phyloP scores from a whole-genome alignment of 2,113 vertebrate genomes.

The Syngnathus scovelli region DNA sequence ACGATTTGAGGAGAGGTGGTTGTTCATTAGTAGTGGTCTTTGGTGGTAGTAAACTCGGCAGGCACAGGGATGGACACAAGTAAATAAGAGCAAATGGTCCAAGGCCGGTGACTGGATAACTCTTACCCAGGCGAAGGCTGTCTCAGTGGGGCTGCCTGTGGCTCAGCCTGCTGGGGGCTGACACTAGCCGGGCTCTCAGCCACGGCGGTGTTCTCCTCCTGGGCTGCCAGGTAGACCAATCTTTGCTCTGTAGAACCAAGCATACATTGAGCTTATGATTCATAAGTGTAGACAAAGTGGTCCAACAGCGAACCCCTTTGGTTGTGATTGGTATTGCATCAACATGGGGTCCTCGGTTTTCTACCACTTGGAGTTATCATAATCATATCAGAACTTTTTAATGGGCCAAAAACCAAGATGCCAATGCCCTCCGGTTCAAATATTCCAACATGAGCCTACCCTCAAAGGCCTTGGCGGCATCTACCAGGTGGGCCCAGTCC shows the following conservation, averaged over 20 bases:
- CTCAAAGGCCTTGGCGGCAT: conserved; percentile 94
- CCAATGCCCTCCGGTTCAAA: neutral
- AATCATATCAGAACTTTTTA: no score
- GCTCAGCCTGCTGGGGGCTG: conserved; percentile 81
- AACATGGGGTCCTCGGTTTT: neutral
- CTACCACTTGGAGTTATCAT: no score
- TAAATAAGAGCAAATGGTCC: conserved; percentile 17
- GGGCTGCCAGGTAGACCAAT: conserved; percentile 82
- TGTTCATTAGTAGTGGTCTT: conserved; percentile 14
- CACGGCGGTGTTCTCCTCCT: conserved; percentile 80
- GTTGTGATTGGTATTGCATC: conserved; percentile 1
- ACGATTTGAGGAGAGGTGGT: conserved; percentile 3
- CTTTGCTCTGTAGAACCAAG: conserved; percentile 76
- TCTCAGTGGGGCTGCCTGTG: conserved; percentile 76
- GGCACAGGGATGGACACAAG: conserved; percentile 10
- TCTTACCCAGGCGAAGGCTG: conserved; percentile 79
- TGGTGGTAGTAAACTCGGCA: conserved; percentile 5
- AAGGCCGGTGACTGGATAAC: conserved; percentile 14
- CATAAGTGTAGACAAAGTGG: conserved; percentile 1
- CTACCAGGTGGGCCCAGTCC: conserved; percentile 92
- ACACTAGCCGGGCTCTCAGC: conserved; percentile 75
- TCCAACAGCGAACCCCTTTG: conserved; percentile 32
- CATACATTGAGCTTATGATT: neutral
- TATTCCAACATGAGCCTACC: conserved; percentile 60
- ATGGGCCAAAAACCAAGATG: no score